phyloP scores from a whole-genome alignment of 1,140 invertebrate genomes.

The Leptinotarsa defecta region DNA sequence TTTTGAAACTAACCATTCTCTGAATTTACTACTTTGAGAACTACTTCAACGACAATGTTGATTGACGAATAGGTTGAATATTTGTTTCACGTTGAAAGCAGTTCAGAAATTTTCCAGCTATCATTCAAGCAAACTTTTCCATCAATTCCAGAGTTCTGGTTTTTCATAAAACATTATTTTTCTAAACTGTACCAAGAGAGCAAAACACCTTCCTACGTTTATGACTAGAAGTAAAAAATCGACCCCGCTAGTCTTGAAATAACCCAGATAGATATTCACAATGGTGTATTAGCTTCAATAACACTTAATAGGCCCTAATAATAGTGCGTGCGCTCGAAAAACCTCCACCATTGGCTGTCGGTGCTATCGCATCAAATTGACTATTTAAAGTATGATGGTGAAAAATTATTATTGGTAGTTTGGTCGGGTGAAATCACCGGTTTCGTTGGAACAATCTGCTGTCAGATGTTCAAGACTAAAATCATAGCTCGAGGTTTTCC shows the following conservation, averaged over 20 bases:
- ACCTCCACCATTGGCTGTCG: slow-evolving; percentile 47
- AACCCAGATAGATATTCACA: slow-evolving; percentile 44
- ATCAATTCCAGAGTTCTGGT: too few species aligned
- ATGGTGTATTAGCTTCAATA: slow-evolving; percentile 54
- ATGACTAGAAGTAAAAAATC: slow-evolving; percentile 17
- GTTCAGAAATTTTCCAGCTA: too few species aligned
- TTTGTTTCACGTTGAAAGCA: too few species aligned
- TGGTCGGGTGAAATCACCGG: slow-evolving; percentile 29
- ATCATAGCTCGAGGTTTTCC: slow-evolving; percentile 44
- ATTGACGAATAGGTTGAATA: too few species aligned
- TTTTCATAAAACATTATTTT: too few species aligned
- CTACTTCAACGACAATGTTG: too few species aligned
- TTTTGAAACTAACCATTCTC: too few species aligned
- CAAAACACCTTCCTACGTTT: slow-evolving; percentile 37
- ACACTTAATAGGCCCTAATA: slow-evolving; percentile 56
- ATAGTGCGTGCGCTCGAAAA: slow-evolving; percentile 49
- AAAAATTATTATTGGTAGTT: slow-evolving; percentile 52
- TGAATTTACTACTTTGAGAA: too few species aligned
- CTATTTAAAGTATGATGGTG: slow-evolving; percentile 52
- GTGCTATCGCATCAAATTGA: slow-evolving; percentile 52
- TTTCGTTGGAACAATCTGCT: slow-evolving; percentile 32
- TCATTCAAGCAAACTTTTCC: too few species aligned
- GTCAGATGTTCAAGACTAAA: slow-evolving; percentile 41
- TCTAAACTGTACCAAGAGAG: too few species aligned
- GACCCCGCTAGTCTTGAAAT: slow-evolving; percentile 35